phyloP scores from a whole-genome alignment of 2,113 vertebrate species.

The Mesocricetus auratus region DNA sequence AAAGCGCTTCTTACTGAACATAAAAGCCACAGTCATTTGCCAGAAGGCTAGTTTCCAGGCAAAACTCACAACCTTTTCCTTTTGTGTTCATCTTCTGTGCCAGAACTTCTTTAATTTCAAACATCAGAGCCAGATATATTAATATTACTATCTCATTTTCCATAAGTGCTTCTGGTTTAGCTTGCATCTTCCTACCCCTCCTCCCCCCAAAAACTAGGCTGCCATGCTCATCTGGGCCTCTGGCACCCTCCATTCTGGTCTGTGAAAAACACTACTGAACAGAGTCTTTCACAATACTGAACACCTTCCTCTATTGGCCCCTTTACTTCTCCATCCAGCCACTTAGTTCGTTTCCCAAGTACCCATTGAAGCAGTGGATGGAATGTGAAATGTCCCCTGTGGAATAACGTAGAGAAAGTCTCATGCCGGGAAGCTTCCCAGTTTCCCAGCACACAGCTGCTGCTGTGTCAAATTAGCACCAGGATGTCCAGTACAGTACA shows the following conservation, averaged over 20 bases:
- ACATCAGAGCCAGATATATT: not conserved
- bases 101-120: not conserved
- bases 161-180: not conserved
- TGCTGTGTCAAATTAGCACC: not conserved
- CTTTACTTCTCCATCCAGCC: too few relatives aligned
- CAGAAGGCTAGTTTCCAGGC: not conserved
- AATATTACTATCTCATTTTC: not conserved
- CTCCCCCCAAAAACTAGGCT: not conserved
- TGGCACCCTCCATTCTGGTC: not conserved
- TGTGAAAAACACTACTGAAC: not conserved
- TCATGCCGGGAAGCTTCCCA: not conserved
- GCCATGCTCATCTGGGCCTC: too few relatives aligned
- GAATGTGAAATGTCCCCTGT: not conserved
- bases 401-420: not conserved
- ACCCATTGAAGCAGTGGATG: too few relatives aligned
- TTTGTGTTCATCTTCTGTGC: not conserved
- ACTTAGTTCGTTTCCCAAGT: not conserved
- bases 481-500: too few relatives aligned
- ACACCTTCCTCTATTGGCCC: not conserved
- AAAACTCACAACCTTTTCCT: not conserved
- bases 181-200: not conserved
- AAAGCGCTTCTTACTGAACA: conserved; percentile 21
- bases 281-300: not conserved
- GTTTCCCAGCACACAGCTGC: not conserved
- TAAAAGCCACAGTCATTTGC: conserved; percentile 7